Conservation (phyloP, 2,888 invertebrate genomes). For the Polylopha cassiicola region DNA sequence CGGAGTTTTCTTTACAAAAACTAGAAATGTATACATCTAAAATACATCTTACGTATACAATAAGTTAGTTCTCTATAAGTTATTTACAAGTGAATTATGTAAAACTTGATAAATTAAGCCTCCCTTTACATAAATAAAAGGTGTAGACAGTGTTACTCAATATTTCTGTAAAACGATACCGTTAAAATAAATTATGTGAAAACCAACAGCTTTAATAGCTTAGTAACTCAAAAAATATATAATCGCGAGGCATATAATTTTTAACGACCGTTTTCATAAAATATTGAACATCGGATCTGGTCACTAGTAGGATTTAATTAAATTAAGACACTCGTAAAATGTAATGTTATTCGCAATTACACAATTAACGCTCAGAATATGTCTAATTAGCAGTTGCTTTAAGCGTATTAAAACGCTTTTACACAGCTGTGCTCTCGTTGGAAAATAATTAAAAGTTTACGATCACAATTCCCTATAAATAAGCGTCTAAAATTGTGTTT, state of each 20-base stretch:
- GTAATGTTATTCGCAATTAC: constrained; percentile 28
- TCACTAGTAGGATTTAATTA: constrained; percentile 19
- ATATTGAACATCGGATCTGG: too few species aligned
- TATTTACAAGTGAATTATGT: too few species aligned
- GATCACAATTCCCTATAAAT: constrained; percentile 4
- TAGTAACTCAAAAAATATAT: too few species aligned
- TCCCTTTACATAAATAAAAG: too few species aligned
- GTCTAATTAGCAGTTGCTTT: constrained; percentile 13
- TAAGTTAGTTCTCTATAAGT: constrained; percentile 16
- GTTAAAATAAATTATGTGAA: too few species aligned
- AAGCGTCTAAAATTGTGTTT: constrained; percentile 2
- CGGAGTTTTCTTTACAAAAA: too few species aligned
- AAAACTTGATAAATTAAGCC: too few species aligned
- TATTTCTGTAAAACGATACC: too few species aligned
- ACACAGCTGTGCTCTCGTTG: neutral
- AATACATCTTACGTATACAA: constrained; percentile 21
- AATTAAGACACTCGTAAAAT: constrained; percentile 29
- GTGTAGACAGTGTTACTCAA: too few species aligned
- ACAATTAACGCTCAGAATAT: constrained; percentile 21
- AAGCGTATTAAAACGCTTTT: constrained; percentile 8
- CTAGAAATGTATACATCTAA: constrained; percentile 22
- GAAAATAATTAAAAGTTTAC: constrained; percentile 8
- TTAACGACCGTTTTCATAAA: too few species aligned
- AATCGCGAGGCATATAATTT: too few species aligned
- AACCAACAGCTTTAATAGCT: too few species aligned